phyloP scores from a whole-genome alignment of 2,113 vertebrate species.

The Struthio camelus region DNA sequence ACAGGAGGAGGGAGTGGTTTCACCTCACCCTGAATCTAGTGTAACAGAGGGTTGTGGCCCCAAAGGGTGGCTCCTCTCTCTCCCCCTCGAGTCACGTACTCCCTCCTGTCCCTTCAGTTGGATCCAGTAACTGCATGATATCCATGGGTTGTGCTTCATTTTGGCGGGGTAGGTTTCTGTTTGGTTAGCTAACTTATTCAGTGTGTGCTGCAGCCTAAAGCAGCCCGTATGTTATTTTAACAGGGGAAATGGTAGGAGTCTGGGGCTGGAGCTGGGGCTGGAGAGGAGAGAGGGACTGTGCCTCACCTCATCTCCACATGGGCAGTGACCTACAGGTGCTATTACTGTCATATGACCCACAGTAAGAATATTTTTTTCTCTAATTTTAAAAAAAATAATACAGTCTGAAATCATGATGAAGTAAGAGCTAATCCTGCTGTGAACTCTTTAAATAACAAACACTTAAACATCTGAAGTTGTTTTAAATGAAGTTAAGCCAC shows the following conservation, averaged over 20 bases:
- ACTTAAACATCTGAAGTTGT: not conserved
- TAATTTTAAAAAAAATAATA: not conserved
- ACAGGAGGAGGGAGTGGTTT: not conserved
- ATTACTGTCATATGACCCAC: not conserved
- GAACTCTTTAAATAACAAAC: not conserved
- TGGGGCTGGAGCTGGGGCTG: not conserved
- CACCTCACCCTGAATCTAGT: not conserved
- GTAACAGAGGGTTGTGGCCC: not conserved
- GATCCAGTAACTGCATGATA: accelerated
- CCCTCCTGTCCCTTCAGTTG: accelerated
- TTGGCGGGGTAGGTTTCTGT: not conserved
- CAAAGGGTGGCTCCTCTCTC: not conserved
- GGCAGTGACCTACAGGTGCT: not conserved
- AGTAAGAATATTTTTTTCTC: not conserved
- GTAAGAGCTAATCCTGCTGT: not conserved
- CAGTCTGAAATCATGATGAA: not conserved
- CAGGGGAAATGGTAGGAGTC: not conserved
- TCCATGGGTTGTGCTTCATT: not conserved
- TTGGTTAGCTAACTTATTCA: not conserved
- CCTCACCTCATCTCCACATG: not conserved
- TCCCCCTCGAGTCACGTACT: not conserved
- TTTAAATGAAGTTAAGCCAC: not conserved
- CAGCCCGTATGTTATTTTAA: not conserved
- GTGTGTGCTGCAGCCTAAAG: not conserved
- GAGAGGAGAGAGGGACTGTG: not conserved